phyloP scores from a whole-genome alignment of 2,113 vertebrate species.

The Brachyhypopomus gauderio region DNA sequence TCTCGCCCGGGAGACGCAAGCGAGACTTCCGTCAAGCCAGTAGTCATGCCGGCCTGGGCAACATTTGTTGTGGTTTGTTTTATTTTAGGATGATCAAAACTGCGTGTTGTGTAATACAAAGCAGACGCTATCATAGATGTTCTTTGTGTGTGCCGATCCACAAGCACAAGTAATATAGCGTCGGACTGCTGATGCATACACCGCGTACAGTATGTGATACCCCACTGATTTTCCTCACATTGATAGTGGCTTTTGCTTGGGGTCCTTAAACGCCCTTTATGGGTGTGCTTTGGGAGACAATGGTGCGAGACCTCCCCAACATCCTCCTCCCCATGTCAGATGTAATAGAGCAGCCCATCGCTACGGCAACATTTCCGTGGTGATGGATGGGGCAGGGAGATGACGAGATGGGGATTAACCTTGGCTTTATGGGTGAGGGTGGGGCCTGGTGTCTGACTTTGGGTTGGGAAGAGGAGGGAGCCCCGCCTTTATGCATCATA shows the following conservation, averaged over 20 bases:
- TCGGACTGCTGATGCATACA: conserved; percentile 7
- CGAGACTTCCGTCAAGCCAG: neutral
- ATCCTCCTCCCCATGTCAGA: conserved; percentile 58
- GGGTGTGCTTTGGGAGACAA: conserved; percentile 78
- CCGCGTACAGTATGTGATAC: conserved; percentile 22
- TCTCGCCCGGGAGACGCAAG: conserved; percentile 8
- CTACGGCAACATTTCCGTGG: conserved; percentile 48
- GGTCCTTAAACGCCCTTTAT: conserved; percentile 75
- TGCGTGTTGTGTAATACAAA: neutral
- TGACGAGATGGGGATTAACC: conserved; percentile 73
- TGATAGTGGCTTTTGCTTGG: conserved; percentile 71
- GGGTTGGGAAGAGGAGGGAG: conserved; percentile 31
- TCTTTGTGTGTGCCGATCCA: neutral
- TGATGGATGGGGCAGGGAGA: conserved; percentile 63
- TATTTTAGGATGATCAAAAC: no score
- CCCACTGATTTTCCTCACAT: conserved; percentile 62
- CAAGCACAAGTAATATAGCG: conserved; percentile 2
- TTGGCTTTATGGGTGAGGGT: conserved; percentile 73
- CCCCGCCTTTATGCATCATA: conserved; percentile 63
- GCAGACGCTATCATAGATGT: neutral
- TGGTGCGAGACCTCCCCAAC: conserved; percentile 65
- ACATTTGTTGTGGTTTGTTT: neutral
- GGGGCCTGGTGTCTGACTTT: conserved; percentile 49
- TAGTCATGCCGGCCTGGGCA: neutral
- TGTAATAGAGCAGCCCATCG: conserved; percentile 63